These are phyloP conservation scores for Leucoma salicis DNA, from an alignment of 2,888 invertebrate species.

Conservation along the genomic window DNA sequence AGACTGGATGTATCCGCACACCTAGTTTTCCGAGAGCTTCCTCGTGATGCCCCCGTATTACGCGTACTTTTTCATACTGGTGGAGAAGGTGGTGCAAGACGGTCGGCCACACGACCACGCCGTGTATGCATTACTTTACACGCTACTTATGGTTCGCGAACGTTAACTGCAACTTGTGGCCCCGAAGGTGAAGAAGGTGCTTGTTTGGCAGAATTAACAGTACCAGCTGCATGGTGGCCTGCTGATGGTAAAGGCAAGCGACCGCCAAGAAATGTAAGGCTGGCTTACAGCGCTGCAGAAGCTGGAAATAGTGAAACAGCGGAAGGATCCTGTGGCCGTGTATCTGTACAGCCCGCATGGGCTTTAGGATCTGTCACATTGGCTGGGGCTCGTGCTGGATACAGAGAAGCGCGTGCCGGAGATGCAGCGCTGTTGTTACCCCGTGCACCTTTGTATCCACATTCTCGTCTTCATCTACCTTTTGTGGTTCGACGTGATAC, in stretches of 20 bases:
- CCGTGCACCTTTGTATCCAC: conserved; percentile 93
- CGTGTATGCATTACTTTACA: conserved; percentile 91
- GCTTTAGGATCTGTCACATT: conserved; percentile 86
- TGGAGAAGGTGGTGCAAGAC: conserved; percentile 90
- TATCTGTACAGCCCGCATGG: conserved; percentile 85
- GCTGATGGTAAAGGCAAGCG: conserved; percentile 83
- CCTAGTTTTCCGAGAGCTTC: conserved; percentile 92
- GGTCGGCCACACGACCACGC: conserved; percentile 86
- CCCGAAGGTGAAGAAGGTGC: conserved; percentile 96
- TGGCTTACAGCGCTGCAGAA: conserved; percentile 94
- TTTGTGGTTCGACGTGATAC: conserved; percentile 90
- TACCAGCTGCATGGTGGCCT: conserved; percentile 97
- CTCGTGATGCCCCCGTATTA: conserved; percentile 94
- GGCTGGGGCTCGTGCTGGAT: conserved; percentile 89
- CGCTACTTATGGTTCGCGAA: conserved; percentile 83
- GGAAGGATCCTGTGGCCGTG: conserved; percentile 87
- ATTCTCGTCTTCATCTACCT: conserved; percentile 94
- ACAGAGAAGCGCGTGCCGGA: conserved; percentile 92
- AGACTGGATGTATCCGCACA: conserved; percentile 96
- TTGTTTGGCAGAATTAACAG: conserved; percentile 92
- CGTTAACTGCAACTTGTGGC: conserved; percentile 94
- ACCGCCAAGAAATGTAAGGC: conserved; percentile 88
- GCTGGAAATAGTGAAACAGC: conserved; percentile 86
- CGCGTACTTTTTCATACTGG: conserved; percentile 96
- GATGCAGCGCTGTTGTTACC: conserved; percentile 93